Percentiles rank a stretch among this genome's conserved stretches.
phyloP scores from a whole-genome alignment of 2,888 invertebrate genomes.

The Chydorus sphaericus region DNA sequence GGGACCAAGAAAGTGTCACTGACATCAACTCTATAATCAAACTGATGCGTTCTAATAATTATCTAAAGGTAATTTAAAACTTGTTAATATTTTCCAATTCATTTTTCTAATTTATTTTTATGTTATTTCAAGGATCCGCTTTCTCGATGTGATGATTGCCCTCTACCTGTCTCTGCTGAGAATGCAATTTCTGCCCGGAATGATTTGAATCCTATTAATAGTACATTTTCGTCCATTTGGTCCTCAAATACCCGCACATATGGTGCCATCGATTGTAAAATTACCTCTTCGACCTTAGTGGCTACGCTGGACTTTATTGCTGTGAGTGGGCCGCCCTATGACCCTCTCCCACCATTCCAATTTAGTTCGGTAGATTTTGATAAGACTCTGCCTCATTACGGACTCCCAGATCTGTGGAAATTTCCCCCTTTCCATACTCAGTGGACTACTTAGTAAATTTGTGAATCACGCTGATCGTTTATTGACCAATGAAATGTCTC shows the following conservation, averaged over 20 bases:
- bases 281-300: conserved; percentile 33
- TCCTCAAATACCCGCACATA: conserved; percentile 50
- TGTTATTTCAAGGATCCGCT: conserved; percentile 48
- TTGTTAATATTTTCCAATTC: too few species aligned
- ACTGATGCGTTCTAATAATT: conserved; percentile 52
- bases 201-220: conserved; percentile 53
- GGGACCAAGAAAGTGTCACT: conserved; percentile 41
- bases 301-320: conserved; percentile 38
- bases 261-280: conserved; percentile 54
- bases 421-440: conserved; percentile 46
- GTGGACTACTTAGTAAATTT: too few species aligned
- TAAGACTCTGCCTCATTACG: conserved; percentile 43
- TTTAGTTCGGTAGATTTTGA: conserved; percentile 61
- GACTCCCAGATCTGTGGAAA: conserved; percentile 57
- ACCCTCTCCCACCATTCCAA: conserved; percentile 50
- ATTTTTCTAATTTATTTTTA: too few species aligned
- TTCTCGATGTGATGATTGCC: conserved; percentile 40
- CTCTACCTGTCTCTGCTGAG: conserved; percentile 51
- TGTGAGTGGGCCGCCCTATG: conserved; percentile 41
- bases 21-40: conserved; percentile 42
- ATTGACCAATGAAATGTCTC: too few species aligned
- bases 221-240: conserved; percentile 49
- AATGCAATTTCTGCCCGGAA: conserved; percentile 53
- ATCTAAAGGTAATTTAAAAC: too few species aligned
- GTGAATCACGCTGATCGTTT: too few species aligned